Evolutionary conservation across 2,797 vertebrate genomes (phyloP).

Genomic region (Gymnothorax javanicus): DNA sequence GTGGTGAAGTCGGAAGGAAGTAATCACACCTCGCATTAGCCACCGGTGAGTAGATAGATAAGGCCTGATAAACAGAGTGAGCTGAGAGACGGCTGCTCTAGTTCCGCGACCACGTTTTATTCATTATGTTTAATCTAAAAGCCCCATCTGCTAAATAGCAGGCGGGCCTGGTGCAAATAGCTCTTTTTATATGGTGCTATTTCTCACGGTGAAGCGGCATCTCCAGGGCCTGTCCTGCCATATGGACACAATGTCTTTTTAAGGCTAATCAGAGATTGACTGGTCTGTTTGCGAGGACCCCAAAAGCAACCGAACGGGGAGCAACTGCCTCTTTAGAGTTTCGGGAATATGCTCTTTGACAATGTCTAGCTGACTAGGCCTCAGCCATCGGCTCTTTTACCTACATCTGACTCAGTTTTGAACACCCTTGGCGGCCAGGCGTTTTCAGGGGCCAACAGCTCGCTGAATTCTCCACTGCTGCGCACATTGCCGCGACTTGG

Average conservation of each 20-base stretch:
- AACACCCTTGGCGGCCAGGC: too few relatives aligned
- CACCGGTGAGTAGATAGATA: not conserved
- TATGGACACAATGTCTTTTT: not conserved
- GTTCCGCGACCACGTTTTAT: not conserved
- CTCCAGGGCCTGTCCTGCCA: not conserved
- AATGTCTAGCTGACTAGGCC: too few relatives aligned
- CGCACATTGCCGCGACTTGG: too few relatives aligned
- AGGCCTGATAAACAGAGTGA: not conserved
- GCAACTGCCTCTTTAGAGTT: too few relatives aligned
- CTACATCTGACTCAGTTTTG: too few relatives aligned
- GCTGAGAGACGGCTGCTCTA: not conserved
- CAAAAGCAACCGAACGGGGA: not conserved
- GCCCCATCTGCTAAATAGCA: not conserved
- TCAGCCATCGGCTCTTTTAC: too few relatives aligned
- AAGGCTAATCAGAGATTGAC: not conserved
- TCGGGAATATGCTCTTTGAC: too few relatives aligned
- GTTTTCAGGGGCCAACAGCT: too few relatives aligned
- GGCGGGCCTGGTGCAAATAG: not conserved
- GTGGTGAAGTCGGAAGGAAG: not conserved
- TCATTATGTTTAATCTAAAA: not conserved
- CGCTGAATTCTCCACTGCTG: too few relatives aligned
- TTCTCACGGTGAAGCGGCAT: not conserved
- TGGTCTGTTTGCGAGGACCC: not conserved
- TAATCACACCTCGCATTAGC: not conserved
- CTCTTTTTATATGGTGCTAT: not conserved